phyloP scores from a whole-genome alignment of 2,113 vertebrate species.

The Ellobius talpinus region DNA sequence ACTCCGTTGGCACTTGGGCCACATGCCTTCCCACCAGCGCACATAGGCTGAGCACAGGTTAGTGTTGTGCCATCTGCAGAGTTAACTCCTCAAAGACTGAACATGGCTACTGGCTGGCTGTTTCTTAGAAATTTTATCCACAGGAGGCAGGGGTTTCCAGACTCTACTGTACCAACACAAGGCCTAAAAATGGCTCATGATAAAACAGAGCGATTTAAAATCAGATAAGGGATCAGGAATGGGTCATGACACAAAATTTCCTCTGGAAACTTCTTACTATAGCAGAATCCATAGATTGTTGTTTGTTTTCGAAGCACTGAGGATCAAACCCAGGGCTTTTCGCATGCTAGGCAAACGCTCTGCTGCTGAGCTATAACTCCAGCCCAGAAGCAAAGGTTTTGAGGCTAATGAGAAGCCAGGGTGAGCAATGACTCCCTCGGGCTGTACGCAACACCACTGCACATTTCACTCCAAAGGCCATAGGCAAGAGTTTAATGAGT shows the following conservation, averaged over 20 bases:
- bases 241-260: background rate
- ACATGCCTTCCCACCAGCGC: background rate
- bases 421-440: background rate
- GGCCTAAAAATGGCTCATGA: background rate
- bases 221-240: background rate
- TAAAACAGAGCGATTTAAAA: background rate
- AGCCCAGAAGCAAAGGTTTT: background rate
- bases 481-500: background rate
- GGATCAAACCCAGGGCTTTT: background rate
- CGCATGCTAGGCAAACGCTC: background rate
- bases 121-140: background rate
- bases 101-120: too few species aligned
- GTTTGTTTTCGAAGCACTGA: background rate
- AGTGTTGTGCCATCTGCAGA: fast-evolving
- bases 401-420: background rate
- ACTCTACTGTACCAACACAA: background rate
- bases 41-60: background rate
- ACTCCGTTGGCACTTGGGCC: background rate
- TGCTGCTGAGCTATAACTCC: background rate
- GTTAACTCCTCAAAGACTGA: background rate
- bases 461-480: background rate
- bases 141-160: background rate
- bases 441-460: background rate
- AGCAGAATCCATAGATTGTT: background rate
- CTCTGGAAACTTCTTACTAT: background rate